Conservation (phyloP, 2,113 vertebrate species). For the Malurus elegans region DNA sequence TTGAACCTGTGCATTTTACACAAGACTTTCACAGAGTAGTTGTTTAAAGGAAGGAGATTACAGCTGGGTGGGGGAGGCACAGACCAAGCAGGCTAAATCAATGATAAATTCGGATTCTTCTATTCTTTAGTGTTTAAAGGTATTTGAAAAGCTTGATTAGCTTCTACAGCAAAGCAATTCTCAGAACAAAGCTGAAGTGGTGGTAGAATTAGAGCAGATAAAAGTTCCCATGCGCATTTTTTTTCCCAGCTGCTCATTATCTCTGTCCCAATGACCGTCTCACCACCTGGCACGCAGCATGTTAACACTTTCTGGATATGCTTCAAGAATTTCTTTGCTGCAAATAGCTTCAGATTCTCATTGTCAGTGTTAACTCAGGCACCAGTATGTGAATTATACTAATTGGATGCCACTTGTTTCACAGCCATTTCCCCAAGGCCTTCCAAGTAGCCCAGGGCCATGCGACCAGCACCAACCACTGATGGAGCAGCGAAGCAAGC, state of each 20-base stretch:
- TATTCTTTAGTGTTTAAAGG: not conserved
- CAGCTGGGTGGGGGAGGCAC: not conserved
- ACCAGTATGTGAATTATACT: not conserved
- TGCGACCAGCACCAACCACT: not conserved
- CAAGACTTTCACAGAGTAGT: not conserved
- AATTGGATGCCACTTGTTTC: slow-evolving; percentile 1
- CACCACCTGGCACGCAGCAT: not conserved
- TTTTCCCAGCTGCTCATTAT: slow-evolving; percentile 18
- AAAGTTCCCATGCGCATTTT: slow-evolving; percentile 44
- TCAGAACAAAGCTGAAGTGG: not conserved
- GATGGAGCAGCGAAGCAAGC: not conserved
- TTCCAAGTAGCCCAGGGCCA: not conserved
- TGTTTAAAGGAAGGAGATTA: not conserved
- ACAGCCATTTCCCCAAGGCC: not conserved
- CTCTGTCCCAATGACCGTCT: slow-evolving; percentile 51
- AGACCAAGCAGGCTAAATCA: not conserved
- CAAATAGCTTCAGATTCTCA: not conserved
- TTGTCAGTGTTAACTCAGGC: not conserved
- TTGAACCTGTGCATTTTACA: not conserved
- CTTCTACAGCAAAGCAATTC: not conserved
- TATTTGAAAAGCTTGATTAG: slow-evolving; percentile 10
- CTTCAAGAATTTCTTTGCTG: not conserved
- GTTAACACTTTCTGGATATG: slow-evolving; percentile 6
- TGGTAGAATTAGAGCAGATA: slow-evolving; percentile 4
- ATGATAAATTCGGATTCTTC: not conserved